A percentile compares a stretch with the other conserved stretches of the same genome.
These are phyloP conservation scores for Sialis lutaria DNA, from an alignment of 2,888 invertebrate species.

Conservation along the genomic window DNA sequence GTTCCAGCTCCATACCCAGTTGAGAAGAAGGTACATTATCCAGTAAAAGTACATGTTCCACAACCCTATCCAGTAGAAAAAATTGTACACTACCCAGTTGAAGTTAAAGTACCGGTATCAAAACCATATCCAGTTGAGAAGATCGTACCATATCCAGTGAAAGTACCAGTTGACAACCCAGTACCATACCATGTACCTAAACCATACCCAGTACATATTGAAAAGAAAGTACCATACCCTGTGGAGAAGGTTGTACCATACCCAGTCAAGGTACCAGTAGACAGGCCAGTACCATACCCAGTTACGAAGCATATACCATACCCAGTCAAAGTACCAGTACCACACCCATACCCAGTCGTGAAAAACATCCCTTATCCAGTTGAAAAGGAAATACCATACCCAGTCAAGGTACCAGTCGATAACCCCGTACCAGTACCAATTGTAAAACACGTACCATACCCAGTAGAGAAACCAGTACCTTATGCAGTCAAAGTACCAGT, in stretches of 20 bases:
- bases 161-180: slow-evolving; percentile 43
- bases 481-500: slow-evolving; percentile 46
- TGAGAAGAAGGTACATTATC: slow-evolving; percentile 44
- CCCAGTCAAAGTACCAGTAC: slow-evolving; percentile 46
- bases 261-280: slow-evolving; percentile 40
- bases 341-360: slow-evolving; percentile 38
- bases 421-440: slow-evolving; percentile 50
- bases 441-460: slow-evolving; percentile 41
- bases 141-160: slow-evolving; percentile 44
- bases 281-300: slow-evolving; percentile 46
- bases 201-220: slow-evolving; percentile 47
- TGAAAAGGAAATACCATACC: slow-evolving; percentile 39
- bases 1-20: slow-evolving; percentile 59
- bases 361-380: slow-evolving; percentile 47
- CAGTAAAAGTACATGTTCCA: slow-evolving; percentile 47
- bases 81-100: slow-evolving; percentile 47
- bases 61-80: slow-evolving; percentile 52
- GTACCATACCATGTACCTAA: slow-evolving; percentile 43
- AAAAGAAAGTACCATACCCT: slow-evolving; percentile 53
- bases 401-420: slow-evolving; percentile 44
- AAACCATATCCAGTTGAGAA: slow-evolving; percentile 60
- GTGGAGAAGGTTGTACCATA: slow-evolving; percentile 48
- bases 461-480: slow-evolving; percentile 36
- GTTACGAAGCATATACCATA: slow-evolving; percentile 59
- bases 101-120: slow-evolving; percentile 47